Evolutionary conservation across 2,113 vertebrate species (phyloP).

Genomic region (Brachyistius frenatus): DNA sequence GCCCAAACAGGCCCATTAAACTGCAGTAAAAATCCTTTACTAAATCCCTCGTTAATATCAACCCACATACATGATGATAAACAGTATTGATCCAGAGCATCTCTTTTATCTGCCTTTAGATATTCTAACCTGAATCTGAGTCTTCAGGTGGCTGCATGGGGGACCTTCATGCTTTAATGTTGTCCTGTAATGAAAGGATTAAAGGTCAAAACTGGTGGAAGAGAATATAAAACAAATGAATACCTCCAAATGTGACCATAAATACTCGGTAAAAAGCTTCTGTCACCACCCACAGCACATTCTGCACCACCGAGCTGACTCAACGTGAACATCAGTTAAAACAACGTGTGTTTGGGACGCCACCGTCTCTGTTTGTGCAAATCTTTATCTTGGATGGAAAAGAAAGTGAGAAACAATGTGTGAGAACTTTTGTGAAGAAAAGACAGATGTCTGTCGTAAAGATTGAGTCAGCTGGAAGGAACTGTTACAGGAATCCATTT

Average conservation of each 20-base stretch:
- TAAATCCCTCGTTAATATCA: too few species aligned
- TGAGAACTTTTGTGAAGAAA: slow-evolving; percentile 36
- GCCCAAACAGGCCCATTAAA: background rate
- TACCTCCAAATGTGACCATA: too few species aligned
- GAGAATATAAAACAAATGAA: too few species aligned
- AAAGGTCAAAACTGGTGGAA: too few species aligned
- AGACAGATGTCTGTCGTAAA: slow-evolving; percentile 38
- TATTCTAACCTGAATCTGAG: background rate
- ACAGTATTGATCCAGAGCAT: too few species aligned
- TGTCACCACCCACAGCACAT: background rate
- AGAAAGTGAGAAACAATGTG: slow-evolving; percentile 54
- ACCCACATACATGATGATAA: too few species aligned
- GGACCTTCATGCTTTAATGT: too few species aligned
- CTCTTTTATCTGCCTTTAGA: background rate
- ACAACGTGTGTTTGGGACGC: slow-evolving; percentile 25
- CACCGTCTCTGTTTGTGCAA: slow-evolving; percentile 23
- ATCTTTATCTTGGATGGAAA: slow-evolving; percentile 41
- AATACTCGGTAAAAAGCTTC: background rate
- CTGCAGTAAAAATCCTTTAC: background rate
- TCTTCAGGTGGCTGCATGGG: background rate
- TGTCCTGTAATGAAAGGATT: too few species aligned
- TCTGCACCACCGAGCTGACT: slow-evolving; percentile 1
- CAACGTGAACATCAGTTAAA: slow-evolving; percentile 17
- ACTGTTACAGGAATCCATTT: slow-evolving; percentile 1
- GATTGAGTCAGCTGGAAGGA: slow-evolving; percentile 13